Percentiles rank a stretch among this genome's conserved stretches.
Conservation (phyloP, 2,888 invertebrate genomes). For the Dicyrtomina minuta region DNA sequence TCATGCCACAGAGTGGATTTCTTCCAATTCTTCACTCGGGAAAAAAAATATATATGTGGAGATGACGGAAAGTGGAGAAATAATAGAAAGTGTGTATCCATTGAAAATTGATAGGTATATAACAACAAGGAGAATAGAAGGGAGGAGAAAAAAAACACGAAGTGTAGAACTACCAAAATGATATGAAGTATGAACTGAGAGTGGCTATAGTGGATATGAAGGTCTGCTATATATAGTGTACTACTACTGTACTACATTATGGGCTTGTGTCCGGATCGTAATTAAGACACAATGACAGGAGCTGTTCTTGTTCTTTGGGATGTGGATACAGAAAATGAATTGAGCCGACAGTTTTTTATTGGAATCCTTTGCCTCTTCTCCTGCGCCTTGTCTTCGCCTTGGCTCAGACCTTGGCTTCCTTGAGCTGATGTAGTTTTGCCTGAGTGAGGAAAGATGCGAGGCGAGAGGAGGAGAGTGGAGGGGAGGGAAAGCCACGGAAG, state of each 20-base stretch:
- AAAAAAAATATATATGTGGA: too few relatives aligned
- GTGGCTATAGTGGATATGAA: background rate
- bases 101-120: background rate
- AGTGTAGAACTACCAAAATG: background rate
- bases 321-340: constrained; percentile 6
- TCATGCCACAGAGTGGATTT: too few relatives aligned
- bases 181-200: background rate
- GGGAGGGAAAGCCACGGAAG: constrained; percentile 7
- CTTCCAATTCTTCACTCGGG: too few relatives aligned
- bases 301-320: constrained; percentile 11
- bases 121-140: background rate
- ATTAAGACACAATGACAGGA: constrained; percentile 33
- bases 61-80: too few relatives aligned
- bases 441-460: background rate
- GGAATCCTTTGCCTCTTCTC: background rate
- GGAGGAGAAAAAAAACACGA: background rate
- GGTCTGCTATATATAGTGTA: too few relatives aligned
- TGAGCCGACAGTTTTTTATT: constrained; percentile 22
- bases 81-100: too few relatives aligned
- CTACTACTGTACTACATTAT: too few relatives aligned
- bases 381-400: background rate
- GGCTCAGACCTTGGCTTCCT: too few relatives aligned
- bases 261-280: constrained; percentile 6
- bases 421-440: too few relatives aligned
- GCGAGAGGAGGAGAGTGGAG: background rate